phyloP scores from a whole-genome alignment of 2,797 vertebrate genomes.

The Malacoraja senta region DNA sequence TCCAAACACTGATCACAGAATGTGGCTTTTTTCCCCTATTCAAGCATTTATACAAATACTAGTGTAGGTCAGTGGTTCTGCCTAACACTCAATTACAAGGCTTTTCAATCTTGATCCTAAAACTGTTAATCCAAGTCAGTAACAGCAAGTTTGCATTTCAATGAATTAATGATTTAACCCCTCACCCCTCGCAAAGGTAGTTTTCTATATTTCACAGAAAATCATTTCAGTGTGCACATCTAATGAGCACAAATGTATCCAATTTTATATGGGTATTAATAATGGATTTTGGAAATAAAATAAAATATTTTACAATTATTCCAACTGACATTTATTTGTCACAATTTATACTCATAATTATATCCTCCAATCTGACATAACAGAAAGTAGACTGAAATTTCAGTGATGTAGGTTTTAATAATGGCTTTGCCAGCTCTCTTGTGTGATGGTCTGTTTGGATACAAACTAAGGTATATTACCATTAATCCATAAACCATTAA shows the following conservation, averaged over 20 bases:
- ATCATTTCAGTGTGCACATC: not conserved
- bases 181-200: not conserved
- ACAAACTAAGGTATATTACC: not conserved
- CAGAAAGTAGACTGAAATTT: not conserved
- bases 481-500: not conserved
- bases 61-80: not conserved
- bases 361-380: not conserved
- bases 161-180: not conserved
- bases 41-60: no score
- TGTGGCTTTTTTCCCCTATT: no score
- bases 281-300: not conserved
- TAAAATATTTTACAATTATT: not conserved
- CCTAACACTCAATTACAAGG: not conserved
- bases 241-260: no score
- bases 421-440: not conserved
- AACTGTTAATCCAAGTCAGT: not conserved
- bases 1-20: no score
- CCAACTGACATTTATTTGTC: not conserved
- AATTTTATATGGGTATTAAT: not conserved
- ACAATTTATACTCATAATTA: not conserved
- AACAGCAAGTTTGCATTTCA: not conserved
- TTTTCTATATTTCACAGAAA: not conserved
- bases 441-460: not conserved
- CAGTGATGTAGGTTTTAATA: not conserved
- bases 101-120: not conserved